Percentiles rank a stretch among this genome's conserved stretches.
Conservation (phyloP, 30 jellyfish, hydroid and myxozoan species). For the Aurelia coerulea region DNA sequence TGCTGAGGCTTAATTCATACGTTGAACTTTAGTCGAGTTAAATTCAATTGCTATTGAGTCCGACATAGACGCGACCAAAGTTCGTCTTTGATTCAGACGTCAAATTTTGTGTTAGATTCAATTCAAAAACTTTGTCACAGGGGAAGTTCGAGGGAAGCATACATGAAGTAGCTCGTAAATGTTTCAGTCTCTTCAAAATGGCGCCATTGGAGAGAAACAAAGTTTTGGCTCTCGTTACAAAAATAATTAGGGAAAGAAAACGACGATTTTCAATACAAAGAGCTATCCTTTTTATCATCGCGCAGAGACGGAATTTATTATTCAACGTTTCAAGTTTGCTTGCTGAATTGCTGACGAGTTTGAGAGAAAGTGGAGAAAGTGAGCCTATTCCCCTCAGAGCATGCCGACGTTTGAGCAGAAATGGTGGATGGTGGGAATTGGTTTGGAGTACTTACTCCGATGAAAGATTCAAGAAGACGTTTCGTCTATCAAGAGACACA, state of each 20-base stretch:
- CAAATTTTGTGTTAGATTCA: not conserved
- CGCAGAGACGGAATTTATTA: too few species aligned
- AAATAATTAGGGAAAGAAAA: slow-evolving; percentile 8
- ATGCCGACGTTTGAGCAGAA: slow-evolving; percentile 28
- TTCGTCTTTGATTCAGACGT: not conserved
- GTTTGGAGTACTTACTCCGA: slow-evolving; percentile 50
- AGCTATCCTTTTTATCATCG: slow-evolving; percentile 27
- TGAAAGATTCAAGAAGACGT: slow-evolving; percentile 21
- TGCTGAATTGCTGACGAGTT: too few species aligned
- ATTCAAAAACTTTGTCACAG: not conserved
- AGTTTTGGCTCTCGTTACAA: not conserved
- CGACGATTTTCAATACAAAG: slow-evolving; percentile 3
- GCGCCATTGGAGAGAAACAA: slow-evolving; percentile 31
- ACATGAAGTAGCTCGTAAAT: slow-evolving; percentile 10
- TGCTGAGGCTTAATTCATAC: too few species aligned
- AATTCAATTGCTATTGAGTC: too few species aligned
- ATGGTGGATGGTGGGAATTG: slow-evolving; percentile 56
- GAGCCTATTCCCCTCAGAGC: not conserved
- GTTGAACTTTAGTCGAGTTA: too few species aligned
- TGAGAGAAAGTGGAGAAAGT: too few species aligned
- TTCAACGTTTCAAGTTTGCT: too few species aligned
- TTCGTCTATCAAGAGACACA: slow-evolving; percentile 40
- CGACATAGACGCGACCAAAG: not conserved
- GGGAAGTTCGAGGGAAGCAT: slow-evolving; percentile 18
- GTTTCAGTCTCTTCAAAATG: not conserved